phyloP scores from a whole-genome alignment of 2,113 vertebrate species.

The Oplegnathus fasciatus region DNA sequence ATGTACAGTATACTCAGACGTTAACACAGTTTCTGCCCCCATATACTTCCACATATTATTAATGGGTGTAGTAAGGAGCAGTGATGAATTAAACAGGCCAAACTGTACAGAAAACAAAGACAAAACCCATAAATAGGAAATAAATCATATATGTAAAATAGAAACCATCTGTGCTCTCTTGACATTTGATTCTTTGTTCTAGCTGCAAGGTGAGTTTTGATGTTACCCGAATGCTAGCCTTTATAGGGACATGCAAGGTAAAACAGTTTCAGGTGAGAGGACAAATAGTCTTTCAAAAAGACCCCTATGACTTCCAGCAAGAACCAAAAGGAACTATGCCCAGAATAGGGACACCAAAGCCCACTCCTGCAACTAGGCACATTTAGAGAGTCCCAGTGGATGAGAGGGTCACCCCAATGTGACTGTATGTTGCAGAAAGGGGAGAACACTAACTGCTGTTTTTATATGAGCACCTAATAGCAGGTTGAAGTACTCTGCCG shows the following conservation, averaged over 20 bases:
- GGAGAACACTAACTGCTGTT: conserved; percentile 24
- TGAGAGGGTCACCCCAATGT: conserved; percentile 59
- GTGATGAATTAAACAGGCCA: no score
- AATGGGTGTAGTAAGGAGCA: neutral
- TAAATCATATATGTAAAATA: neutral
- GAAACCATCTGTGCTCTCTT: neutral
- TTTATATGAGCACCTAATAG: conserved; percentile 26
- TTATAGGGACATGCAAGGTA: conserved; percentile 36
- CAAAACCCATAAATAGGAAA: neutral
- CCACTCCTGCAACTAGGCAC: conserved; percentile 52
- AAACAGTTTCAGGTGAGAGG: conserved; percentile 45
- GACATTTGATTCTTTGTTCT: neutral
- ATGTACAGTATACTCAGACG: neutral
- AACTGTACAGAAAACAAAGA: neutral
- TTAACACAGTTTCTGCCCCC: neutral
- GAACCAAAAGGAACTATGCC: conserved; percentile 29
- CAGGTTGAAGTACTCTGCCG: neutral
- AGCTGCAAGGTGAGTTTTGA: neutral
- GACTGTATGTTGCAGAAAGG: conserved; percentile 37
- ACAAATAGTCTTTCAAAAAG: conserved; percentile 54
- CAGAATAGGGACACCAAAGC: conserved; percentile 42
- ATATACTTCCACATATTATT: neutral
- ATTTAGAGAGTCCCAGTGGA: conserved; percentile 66
- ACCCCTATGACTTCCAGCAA: conserved; percentile 45
- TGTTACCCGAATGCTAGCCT: neutral